A percentile compares a stretch with the other conserved stretches of the same genome.
Conservation (phyloP, 2,797 vertebrate species). For the Aythya fuligula region DNA sequence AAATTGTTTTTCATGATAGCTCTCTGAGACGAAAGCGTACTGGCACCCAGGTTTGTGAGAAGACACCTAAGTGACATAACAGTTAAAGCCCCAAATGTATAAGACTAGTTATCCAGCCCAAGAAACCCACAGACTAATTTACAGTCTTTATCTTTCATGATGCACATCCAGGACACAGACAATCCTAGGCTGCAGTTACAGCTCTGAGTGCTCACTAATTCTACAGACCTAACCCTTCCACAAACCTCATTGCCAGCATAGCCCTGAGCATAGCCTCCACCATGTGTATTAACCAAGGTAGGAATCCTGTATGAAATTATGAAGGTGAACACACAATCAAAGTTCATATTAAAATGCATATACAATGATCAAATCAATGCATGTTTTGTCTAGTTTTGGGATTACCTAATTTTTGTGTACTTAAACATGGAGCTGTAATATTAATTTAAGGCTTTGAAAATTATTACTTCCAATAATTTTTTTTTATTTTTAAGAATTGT, state of each 20-base stretch:
- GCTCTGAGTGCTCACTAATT: background rate
- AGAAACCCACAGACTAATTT: background rate
- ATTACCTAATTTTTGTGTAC: background rate
- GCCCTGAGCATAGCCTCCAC: background rate
- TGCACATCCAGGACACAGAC: background rate
- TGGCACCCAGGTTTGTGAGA: background rate
- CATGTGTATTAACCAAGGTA: background rate
- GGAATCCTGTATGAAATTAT: background rate
- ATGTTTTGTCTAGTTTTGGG: background rate
- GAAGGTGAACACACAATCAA: background rate
- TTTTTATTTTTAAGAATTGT: too few relatives aligned
- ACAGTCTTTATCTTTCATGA: background rate
- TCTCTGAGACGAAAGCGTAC: background rate
- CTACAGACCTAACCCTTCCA: background rate
- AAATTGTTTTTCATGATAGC: constrained; percentile 4
- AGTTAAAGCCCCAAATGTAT: background rate
- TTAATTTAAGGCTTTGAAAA: background rate
- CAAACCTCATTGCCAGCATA: background rate
- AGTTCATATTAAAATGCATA: background rate
- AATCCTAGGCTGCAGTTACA: background rate
- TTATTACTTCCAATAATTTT: background rate
- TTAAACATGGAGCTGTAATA: background rate
- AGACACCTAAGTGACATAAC: background rate
- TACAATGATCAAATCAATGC: background rate
- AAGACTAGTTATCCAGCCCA: background rate